Percentiles rank a stretch among this genome's conserved stretches.
These are phyloP conservation scores for Verasper variegatus DNA, from an alignment of 2,113 vertebrate genomes.

Conservation along the genomic window DNA sequence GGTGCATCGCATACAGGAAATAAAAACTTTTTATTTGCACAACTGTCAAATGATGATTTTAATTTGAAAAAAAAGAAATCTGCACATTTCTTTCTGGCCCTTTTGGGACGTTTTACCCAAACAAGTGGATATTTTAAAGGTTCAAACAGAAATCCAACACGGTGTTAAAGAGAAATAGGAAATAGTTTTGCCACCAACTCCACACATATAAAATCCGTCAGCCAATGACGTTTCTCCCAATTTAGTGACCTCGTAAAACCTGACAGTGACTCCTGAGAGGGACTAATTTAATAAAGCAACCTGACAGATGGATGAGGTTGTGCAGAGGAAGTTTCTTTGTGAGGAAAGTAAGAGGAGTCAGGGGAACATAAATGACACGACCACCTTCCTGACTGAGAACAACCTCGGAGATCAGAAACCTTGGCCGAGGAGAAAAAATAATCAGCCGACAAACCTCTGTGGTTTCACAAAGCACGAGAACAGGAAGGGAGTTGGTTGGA, in stretches of 20 bases:
- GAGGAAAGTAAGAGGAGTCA: neutral
- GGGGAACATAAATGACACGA: slow-evolving; percentile 12
- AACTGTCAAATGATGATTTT: neutral
- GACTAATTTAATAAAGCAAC: neutral
- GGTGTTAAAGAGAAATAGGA: too few relatives aligned
- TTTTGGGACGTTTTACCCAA: too few relatives aligned
- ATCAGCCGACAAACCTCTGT: neutral
- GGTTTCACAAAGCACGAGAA: too few relatives aligned
- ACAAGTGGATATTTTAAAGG: too few relatives aligned
- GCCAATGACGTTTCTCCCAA: neutral
- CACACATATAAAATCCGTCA: neutral
- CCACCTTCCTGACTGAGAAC: neutral
- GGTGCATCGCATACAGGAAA: neutral
- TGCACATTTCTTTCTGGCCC: too few relatives aligned
- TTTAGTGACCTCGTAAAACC: neutral
- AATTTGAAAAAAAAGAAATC: too few relatives aligned
- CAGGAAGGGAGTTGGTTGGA: too few relatives aligned
- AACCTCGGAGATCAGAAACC: slow-evolving; percentile 11
- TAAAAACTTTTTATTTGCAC: too few relatives aligned
- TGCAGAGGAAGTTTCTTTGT: neutral
- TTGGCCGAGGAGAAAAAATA: slow-evolving; percentile 1
- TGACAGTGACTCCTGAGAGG: neutral
- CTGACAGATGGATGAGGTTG: slow-evolving; percentile 3
- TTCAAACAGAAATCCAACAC: too few relatives aligned
- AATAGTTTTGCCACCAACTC: neutral